These are phyloP conservation scores for Athalia cordata DNA, from an alignment of 2,888 invertebrate species.

Conservation along the genomic window DNA sequence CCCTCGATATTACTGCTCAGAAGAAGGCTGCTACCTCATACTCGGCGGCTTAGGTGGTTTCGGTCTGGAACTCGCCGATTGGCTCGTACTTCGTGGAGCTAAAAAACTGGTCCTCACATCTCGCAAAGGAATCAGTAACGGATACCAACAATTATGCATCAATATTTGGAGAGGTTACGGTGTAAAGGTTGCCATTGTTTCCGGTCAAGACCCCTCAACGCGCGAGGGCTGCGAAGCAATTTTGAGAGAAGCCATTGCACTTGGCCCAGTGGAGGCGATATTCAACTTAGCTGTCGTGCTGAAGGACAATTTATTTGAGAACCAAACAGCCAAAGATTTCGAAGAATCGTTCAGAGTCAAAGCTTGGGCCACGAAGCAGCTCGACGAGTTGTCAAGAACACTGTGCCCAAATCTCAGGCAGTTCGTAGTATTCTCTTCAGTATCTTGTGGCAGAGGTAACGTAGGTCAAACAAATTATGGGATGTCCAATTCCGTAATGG, in stretches of 20 bases:
- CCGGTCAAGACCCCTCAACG: constrained; percentile 81
- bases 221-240: constrained; percentile 82
- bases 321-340: constrained; percentile 75
- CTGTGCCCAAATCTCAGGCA: constrained; percentile 73
- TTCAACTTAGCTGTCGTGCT: constrained; percentile 81
- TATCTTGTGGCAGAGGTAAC: constrained; percentile 80
- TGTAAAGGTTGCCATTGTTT: constrained; percentile 81
- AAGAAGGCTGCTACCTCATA: constrained; percentile 77
- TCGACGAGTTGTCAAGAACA: constrained; percentile 76
- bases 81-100: constrained; percentile 90
- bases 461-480: constrained; percentile 82
- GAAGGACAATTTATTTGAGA: constrained; percentile 75
- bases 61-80: constrained; percentile 89
- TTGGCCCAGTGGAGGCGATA: constrained; percentile 79
- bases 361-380: constrained; percentile 76
- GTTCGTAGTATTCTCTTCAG: constrained; percentile 81
- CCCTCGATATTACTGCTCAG: constrained; percentile 73
- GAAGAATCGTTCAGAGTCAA: constrained; percentile 77
- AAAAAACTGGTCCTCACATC: constrained; percentile 87
- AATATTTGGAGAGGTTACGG: constrained; percentile 82
- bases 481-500: constrained; percentile 76
- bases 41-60: constrained; percentile 91
- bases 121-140: constrained; percentile 85
- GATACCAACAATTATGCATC: constrained; percentile 87
- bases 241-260: constrained; percentile 75